Evolutionary conservation across 2,113 vertebrate genomes (phyloP), one percentile per base, ranked within the genome.

Genomic region (Xiphorhynchus elegans): DNA sequence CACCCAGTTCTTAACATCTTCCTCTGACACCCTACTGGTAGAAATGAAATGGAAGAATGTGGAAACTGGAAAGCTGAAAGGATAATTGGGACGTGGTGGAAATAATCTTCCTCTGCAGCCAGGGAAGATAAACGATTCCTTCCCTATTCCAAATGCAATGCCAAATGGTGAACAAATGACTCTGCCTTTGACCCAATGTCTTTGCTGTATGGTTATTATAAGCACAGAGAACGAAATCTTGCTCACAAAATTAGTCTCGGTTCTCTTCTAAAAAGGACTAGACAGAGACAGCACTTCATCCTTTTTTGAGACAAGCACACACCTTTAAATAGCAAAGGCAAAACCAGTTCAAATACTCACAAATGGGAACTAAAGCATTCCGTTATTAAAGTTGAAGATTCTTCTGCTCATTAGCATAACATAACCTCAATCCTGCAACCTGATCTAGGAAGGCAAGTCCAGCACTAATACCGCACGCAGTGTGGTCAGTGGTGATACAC

Each of bases 401-500:
- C 56, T 66, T 67, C 55, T 44, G 37, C 68, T 81, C 63, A 74
- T 96, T 64, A 90, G 50, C 60, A 73, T 16, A 73, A 46, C 1
- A 1, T 33, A 84, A 49, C 44, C 56, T 81, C 47, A 42, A 9
- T 40, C 39, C 90, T 44, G 72, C 80, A 90, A 95, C 49, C 62
- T n/a, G 58, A 95, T 42, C 90, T 23, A 39, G 21, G 37, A 40
- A n/a, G 47, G 35, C 15, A 46, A 29, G 44, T 26, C 35, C 28
- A 6, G 39, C 3, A 3, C 24, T 63, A 23, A 40, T 4, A 44
- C 11, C 5, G 1, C 15, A 10, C 2, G 25, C 31, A 58, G 0
- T 0, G 0, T 6, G 5, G 56, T 26, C 79, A 63, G 52, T 11
- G 44, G 60, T 1, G 31, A 70, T n/a, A 25, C 7, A 2, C 0